phyloP scores from a whole-genome alignment of 64 coral and sea anemone species.

The Dendrophyllia cribrosa region DNA sequence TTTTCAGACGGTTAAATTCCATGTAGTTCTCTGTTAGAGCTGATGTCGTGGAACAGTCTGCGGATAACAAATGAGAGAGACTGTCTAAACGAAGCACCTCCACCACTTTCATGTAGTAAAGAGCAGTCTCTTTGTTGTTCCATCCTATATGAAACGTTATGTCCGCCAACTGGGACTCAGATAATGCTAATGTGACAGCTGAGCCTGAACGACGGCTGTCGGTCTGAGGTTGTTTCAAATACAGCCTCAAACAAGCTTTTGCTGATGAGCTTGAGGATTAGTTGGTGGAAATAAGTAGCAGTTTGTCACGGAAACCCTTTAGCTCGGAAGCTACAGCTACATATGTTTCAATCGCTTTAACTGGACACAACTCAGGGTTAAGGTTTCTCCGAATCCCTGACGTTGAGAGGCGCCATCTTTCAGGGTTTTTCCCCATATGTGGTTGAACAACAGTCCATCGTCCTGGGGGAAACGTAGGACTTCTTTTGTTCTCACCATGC shows the following conservation, averaged over 20 bases:
- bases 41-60: neutral
- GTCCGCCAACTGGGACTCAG: slow-evolving; percentile 1
- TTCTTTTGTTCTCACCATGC: neutral
- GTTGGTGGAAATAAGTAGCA: slow-evolving; percentile 42
- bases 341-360: slow-evolving; percentile 23
- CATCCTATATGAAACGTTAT: slow-evolving; percentile 28
- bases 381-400: neutral
- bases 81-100: slow-evolving; percentile 11
- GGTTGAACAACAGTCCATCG: too few relatives aligned
- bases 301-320: slow-evolving; percentile 14
- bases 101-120: slow-evolving; percentile 4
- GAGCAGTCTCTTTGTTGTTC: slow-evolving; percentile 1
- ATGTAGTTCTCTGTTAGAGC: neutral
- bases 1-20: slow-evolving; percentile 20
- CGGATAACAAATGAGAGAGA: slow-evolving; percentile 9
- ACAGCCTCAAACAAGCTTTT: neutral
- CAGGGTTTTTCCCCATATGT: too few relatives aligned
- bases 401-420: too few relatives aligned
- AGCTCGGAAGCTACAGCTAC: neutral
- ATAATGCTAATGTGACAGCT: slow-evolving; percentile 21
- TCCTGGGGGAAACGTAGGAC: neutral
- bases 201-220: slow-evolving; percentile 21
- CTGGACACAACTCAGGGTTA: neutral
- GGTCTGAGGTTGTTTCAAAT: slow-evolving; percentile 17
- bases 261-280: neutral